Conservation (phyloP, 2,113 vertebrate species). For the Halichoeres trimaculatus region DNA sequence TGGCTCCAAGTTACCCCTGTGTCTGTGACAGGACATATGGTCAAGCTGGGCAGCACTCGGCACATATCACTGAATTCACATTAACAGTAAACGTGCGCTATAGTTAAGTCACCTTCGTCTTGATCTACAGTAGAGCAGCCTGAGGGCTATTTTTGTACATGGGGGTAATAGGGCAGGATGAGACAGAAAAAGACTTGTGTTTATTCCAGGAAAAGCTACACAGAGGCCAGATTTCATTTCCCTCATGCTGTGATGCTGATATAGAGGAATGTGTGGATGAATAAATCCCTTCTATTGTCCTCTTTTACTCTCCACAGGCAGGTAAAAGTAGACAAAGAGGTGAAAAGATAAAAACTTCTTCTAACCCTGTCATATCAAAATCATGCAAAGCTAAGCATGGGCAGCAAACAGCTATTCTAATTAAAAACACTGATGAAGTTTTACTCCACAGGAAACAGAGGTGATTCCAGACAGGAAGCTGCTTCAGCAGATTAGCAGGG, state of each 20-base stretch:
- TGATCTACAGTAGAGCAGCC: slow-evolving; percentile 63
- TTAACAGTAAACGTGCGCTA: slow-evolving; percentile 68
- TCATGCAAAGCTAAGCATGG: background rate
- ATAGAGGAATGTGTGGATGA: slow-evolving; percentile 13
- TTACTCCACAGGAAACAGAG: slow-evolving; percentile 88
- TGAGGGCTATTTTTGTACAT: slow-evolving; percentile 58
- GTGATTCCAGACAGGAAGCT: slow-evolving; percentile 91
- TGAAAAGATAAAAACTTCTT: background rate
- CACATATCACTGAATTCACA: slow-evolving; percentile 68
- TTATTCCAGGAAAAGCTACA: slow-evolving; percentile 23
- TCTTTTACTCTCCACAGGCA: background rate
- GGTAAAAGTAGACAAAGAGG: slow-evolving; percentile 6
- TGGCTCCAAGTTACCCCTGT: slow-evolving; percentile 69
- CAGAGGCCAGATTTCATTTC: slow-evolving; percentile 25
- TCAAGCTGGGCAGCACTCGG: slow-evolving; percentile 80
- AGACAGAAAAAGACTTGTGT: slow-evolving; percentile 47
- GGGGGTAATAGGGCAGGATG: slow-evolving; percentile 42
- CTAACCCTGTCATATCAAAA: slow-evolving; percentile 8
- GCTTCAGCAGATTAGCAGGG: slow-evolving; percentile 83
- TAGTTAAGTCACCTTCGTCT: slow-evolving; percentile 62
- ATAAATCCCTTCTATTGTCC: slow-evolving; percentile 13
- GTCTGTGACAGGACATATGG: slow-evolving; percentile 82
- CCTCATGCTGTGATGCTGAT: slow-evolving; percentile 33
- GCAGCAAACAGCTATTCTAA: slow-evolving; percentile 33
- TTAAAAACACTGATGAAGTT: slow-evolving; percentile 53